Conservation (phyloP, 2,797 vertebrate genomes). For the Phrynocephalus vlangalii region DNA sequence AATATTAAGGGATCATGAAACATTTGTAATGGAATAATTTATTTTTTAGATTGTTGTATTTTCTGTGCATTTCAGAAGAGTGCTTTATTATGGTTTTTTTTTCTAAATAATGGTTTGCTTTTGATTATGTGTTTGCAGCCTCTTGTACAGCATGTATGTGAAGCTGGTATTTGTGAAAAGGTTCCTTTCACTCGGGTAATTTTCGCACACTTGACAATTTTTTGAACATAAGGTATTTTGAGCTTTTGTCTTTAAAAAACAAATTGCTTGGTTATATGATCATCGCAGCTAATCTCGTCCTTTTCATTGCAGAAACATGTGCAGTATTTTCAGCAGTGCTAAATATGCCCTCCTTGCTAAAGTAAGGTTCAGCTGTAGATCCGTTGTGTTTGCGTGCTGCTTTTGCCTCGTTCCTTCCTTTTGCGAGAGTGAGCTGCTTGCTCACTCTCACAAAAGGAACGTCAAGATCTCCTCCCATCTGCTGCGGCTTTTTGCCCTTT, state of each 20-base stretch:
- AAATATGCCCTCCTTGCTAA: conserved; percentile 38
- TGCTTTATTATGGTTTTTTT: conserved; percentile 56
- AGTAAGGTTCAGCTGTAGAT: not conserved
- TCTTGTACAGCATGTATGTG: conserved; percentile 47
- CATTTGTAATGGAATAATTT: conserved; percentile 65
- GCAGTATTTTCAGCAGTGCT: conserved; percentile 51
- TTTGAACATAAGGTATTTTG: conserved; percentile 62
- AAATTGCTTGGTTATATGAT: conserved; percentile 45
- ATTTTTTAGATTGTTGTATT: conserved; percentile 52
- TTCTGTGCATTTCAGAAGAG: conserved; percentile 69
- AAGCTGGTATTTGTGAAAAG: conserved; percentile 59
- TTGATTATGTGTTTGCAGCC: conserved; percentile 62
- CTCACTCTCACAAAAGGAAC: too few relatives aligned
- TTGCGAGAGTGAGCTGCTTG: not conserved
- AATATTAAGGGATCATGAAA: conserved; percentile 67
- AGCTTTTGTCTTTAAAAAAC: conserved; percentile 54
- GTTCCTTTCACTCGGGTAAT: conserved; percentile 61
- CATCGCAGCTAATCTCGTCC: conserved; percentile 44
- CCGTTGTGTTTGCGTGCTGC: not conserved
- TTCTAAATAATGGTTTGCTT: conserved; percentile 53
- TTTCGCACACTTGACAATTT: conserved; percentile 63
- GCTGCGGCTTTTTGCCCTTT: not conserved
- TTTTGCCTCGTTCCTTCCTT: not conserved
- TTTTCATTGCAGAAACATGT: conserved; percentile 57
- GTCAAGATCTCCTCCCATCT: not conserved